Conservation (phyloP, 37 sponge, comb jelly and placozoan genomes). For the Chondrilla cf. caribensis region DNA sequence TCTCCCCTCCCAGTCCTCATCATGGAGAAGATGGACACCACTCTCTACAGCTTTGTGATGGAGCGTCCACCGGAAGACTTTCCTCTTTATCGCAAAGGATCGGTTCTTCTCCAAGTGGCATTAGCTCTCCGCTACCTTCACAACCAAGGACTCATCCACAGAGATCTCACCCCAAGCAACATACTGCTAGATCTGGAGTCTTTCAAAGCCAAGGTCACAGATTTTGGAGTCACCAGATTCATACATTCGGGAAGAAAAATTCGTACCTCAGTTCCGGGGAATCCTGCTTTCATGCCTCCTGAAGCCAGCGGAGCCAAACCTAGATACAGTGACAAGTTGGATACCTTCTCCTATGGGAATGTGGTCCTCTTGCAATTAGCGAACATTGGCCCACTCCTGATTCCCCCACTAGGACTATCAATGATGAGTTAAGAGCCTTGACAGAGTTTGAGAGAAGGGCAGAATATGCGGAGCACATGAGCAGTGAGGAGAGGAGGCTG, state of each 20-base stretch:
- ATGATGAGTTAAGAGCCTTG: not conserved
- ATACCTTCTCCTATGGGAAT: conserved; percentile 9
- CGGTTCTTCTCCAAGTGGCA: not conserved
- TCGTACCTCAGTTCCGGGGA: not conserved
- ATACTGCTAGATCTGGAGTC: not conserved
- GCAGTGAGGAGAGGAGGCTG: not conserved
- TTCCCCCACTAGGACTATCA: not conserved
- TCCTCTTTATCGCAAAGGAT: not conserved
- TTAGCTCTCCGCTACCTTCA: not conserved
- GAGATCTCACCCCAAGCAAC: conserved; percentile 25
- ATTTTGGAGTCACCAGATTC: conserved; percentile 2
- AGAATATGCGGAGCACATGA: not conserved
- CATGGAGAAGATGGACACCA: conserved; percentile 20
- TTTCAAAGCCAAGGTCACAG: conserved; percentile 15
- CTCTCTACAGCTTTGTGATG: not conserved
- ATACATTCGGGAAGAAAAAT: not conserved
- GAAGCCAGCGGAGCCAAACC: not conserved
- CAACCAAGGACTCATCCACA: not conserved
- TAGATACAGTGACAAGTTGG: not conserved
- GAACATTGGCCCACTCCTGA: conserved; percentile 12
- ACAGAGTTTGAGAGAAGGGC: not conserved
- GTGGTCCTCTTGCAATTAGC: not conserved
- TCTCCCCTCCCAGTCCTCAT: not conserved
- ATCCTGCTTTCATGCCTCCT: conserved; percentile 18
- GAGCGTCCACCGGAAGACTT: not conserved